Evolutionary conservation across 2,888 invertebrate genomes (phyloP), one percentile per base, ranked within the genome.

Genomic region (Toxonevra muliebris): DNA sequence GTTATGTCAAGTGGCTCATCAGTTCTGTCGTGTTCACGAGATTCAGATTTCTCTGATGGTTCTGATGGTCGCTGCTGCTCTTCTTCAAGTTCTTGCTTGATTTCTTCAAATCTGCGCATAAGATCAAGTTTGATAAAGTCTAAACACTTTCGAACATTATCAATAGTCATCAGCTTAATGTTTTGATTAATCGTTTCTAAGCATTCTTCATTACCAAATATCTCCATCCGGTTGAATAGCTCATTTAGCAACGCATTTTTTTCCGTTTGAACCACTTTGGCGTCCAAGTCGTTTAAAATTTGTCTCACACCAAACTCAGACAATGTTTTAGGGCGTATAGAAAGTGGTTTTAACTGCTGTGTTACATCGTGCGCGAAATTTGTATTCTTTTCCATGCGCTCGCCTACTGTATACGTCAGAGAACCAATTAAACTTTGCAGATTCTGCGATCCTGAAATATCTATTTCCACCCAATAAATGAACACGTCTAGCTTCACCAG

Each of bases 401-500:
- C 76, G 9, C 76, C 69, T 5, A 82, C 72, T 12, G 68, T 42
- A 65, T 76, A 81, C 0, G 79, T 74, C 63, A 75, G 70, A n/a
- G 73, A 76, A 1, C 82, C 83, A 45, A 82, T 74, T 0, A 66
- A 70, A 50, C 74, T 69, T 61, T 83, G 83, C 8, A 83, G 71
- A n/a, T 77, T 81, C 42, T 66, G 63, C 9, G 73, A 68, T 5
- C 72, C 73, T 4, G 70, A 74, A 1, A 79, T 17, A 61, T 81
- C 79, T 4, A 79, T 71, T 71, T 83, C 82, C 5, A 78, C 79
- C 83, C 82, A 82, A 59, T 78, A 74, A 69, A 82, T 76, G 59
- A 81, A 82, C 0, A 77, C 74, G 64, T 80, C 76, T 11, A 81
- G 71, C 54, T 79, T 79, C 0, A 83, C 77, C 42, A 76, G 63